Evolutionary conservation across 2,888 invertebrate genomes (phyloP).

Genomic region (Patella caerulea): DNA sequence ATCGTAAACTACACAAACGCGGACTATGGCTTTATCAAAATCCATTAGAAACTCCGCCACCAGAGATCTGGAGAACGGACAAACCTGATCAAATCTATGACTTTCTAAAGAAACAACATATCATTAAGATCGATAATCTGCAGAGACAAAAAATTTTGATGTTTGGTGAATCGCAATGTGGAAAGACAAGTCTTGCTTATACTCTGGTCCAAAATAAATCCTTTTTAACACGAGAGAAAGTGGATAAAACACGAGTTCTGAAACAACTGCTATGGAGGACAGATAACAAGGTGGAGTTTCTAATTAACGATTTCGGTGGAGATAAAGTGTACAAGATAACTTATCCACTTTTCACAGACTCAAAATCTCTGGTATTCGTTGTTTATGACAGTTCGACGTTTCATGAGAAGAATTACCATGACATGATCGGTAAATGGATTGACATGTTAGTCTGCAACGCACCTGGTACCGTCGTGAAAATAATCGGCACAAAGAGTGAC

Average conservation of each 20-base stretch:
- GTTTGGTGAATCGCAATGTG: slow-evolving; percentile 64
- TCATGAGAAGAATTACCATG: slow-evolving; percentile 47
- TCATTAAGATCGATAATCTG: slow-evolving; percentile 65
- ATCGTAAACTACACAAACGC: slow-evolving; percentile 59
- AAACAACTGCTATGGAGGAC: slow-evolving; percentile 62
- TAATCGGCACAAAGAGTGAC: slow-evolving; percentile 67
- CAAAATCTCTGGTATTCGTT: slow-evolving; percentile 59
- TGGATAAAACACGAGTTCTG: slow-evolving; percentile 55
- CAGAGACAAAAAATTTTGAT: slow-evolving; percentile 66
- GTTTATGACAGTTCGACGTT: slow-evolving; percentile 63
- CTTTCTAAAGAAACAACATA: slow-evolving; percentile 63
- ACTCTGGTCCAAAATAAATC: slow-evolving; percentile 60
- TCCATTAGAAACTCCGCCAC: slow-evolving; percentile 67
- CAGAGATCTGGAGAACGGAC: slow-evolving; percentile 68
- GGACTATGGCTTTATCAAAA: slow-evolving; percentile 71
- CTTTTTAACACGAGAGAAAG: slow-evolving; percentile 43
- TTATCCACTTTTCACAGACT: slow-evolving; percentile 61
- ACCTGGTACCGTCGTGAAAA: slow-evolving; percentile 66
- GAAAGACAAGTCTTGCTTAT: slow-evolving; percentile 65
- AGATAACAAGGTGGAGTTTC: slow-evolving; percentile 64
- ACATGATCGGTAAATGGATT: slow-evolving; percentile 63
- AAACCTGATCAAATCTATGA: slow-evolving; percentile 64
- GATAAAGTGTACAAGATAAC: slow-evolving; percentile 57
- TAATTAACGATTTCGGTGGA: slow-evolving; percentile 66
- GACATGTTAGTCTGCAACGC: slow-evolving; percentile 56